Evolutionary conservation across 2,113 vertebrate species (phyloP).

Genomic region (Ailurus styani): DNA sequence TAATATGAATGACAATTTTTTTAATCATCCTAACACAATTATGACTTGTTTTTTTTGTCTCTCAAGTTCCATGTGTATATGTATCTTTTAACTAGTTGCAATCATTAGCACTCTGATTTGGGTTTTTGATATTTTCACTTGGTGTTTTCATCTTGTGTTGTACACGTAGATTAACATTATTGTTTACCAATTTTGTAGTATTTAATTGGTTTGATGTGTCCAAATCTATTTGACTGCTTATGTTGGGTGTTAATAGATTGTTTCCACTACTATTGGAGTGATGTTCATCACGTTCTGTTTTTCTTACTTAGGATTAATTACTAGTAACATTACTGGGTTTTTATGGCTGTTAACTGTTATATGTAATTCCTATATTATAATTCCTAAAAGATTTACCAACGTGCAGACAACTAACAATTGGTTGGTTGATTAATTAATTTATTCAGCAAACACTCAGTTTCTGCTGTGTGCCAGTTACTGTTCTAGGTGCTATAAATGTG

Average conservation of each 20-base stretch:
- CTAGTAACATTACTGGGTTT: background rate
- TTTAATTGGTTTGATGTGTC: background rate
- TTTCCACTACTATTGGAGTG: background rate
- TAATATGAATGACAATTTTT: background rate
- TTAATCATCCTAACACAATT: background rate
- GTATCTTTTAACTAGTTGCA: background rate
- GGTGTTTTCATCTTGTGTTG: background rate
- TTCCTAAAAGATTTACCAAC: background rate
- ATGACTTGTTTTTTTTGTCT: background rate
- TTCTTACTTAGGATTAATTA: background rate
- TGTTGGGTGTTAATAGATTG: background rate
- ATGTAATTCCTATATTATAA: conserved; percentile 11
- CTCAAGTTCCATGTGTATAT: background rate
- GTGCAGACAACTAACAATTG: background rate
- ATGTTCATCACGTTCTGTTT: background rate
- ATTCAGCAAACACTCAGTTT: background rate
- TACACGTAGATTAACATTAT: background rate
- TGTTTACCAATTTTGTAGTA: background rate
- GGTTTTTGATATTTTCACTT: background rate
- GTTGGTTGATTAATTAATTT: background rate
- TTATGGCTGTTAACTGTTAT: background rate
- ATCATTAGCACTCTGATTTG: background rate
- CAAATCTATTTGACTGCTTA: background rate
- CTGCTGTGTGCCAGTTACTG: background rate
- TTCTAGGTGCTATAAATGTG: background rate